Conservation (phyloP, 1,140 invertebrate genomes). For the Drosophila gunungcola region DNA sequence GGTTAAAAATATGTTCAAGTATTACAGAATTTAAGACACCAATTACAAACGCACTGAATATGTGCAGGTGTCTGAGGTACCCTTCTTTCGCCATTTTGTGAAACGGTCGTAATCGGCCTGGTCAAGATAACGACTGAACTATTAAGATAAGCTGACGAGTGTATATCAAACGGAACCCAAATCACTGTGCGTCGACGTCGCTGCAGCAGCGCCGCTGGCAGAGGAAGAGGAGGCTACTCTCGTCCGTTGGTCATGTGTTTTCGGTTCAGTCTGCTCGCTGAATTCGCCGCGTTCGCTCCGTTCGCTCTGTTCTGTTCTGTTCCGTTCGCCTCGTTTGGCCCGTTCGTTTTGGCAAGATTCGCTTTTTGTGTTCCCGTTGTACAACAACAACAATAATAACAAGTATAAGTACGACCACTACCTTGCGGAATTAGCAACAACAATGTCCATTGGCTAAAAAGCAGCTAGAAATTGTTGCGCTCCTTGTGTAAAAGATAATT, state of each 20-base stretch:
- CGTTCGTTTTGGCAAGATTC: conserved; percentile 19
- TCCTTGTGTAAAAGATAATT: conserved; percentile 41
- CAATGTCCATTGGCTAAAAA: conserved; percentile 33
- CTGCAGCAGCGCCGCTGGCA: conserved; percentile 11
- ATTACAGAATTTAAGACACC: too few species aligned
- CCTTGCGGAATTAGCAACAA: conserved; percentile 29
- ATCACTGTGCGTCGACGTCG: conserved; percentile 57
- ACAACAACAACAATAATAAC: conserved; percentile 8
- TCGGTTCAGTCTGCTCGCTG: conserved; percentile 73
- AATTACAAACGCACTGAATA: too few species aligned
- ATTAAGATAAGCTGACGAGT: conserved; percentile 60
- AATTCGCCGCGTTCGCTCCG: conserved; percentile 68
- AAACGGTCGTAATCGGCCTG: conserved; percentile 27
- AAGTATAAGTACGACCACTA: conserved; percentile 24
- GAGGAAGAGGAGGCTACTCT: conserved; percentile 34
- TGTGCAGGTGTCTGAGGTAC: background rate
- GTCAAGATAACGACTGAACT: conserved; percentile 52
- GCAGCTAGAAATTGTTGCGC: conserved; percentile 46
- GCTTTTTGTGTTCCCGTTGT: conserved; percentile 34
- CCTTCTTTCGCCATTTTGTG: conserved; percentile 21
- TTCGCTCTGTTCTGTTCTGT: conserved; percentile 26
- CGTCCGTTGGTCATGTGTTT: conserved; percentile 57
- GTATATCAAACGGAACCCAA: conserved; percentile 61
- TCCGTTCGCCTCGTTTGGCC: conserved; percentile 45
- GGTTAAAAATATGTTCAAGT: too few species aligned